A percentile compares a stretch with the other conserved stretches of the same genome.
Conservation (phyloP, 2,888 invertebrate genomes). For the Drosophila birchii region DNA sequence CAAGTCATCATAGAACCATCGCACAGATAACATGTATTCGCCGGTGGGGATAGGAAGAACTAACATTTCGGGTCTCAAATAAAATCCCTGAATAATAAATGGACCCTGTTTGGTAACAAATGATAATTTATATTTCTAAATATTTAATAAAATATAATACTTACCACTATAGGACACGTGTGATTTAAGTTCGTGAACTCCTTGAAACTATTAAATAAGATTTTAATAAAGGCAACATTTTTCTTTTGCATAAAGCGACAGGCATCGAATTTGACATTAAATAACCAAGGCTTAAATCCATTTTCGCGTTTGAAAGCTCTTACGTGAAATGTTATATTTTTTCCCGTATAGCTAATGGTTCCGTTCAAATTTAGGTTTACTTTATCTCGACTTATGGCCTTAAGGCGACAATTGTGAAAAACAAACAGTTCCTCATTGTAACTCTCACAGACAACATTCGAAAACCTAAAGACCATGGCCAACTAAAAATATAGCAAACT, state of each 20-base stretch:
- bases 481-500: not conserved
- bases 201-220: not conserved
- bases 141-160: not conserved
- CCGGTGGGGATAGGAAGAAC: not conserved
- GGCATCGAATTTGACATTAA: not conserved
- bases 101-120: not conserved
- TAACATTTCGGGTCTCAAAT: not conserved
- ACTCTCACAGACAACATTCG: not conserved
- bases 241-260: not conserved
- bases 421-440: not conserved
- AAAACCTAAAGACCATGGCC: not conserved
- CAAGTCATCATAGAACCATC: not conserved
- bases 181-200: not conserved
- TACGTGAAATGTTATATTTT: not conserved
- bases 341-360: not conserved
- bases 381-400: not conserved
- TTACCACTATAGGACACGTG: not conserved
- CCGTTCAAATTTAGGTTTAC: not conserved
- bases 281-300: not conserved
- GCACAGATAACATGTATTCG: not conserved
- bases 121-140: not conserved
- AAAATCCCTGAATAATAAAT: not conserved
- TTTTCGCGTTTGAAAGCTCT: not conserved
- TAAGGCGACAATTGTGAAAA: not conserved
- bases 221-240: not conserved